Evolutionary conservation across 2,888 invertebrate species (phyloP), one percentile per base, ranked within the genome.

Genomic region (Ferrisia virgata): DNA sequence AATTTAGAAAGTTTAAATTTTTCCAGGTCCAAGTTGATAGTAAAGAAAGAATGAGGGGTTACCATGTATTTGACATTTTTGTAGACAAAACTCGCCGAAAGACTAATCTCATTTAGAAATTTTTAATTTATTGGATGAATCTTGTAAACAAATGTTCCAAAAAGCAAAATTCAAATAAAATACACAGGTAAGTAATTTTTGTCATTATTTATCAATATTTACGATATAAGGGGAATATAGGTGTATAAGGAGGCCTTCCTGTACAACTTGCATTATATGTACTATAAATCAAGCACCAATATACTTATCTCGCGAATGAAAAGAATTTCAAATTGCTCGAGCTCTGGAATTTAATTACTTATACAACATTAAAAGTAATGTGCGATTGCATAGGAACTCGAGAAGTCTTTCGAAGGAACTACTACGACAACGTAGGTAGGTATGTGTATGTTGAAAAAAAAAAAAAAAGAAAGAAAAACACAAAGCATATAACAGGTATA

Each of bases 371-470:
- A 72, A 33, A 72, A 33, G n/a, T 18, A 28, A 28, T 72, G 72
- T 72, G 72, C 72, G 72, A 72, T 72, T n/a, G 33, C 18, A 64
- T 72, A 72, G 72, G 72, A 72, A 72, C 72, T 72, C 72, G 72
- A 72, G 72, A 72, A 72, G 28, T 33, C 72, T 72, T 28, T 72
- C n/a, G 28, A 72, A 72, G 33, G 72, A 72, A 72, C 64, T 64
- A 64, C 64, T 64, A 64, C 28, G 25, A 64, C 31, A 72, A 9
- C 33, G 28, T 64, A 72, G 2, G 36, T 72, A 9, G 31, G n/a
- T n/a, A n/a, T n/a, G n/a, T n/a, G n/a, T n/a, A n/a, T n/a, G n/a
- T n/a, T n/a, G n/a, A n/a, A n/a, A n/a, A 53, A 53, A 53, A n/a
- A 9, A n/a, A n/a, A 11, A n/a, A 25, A n/a, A 18, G 22, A 58